Conservation (phyloP, 2,113 vertebrate species). For the Anguilla rostrata region DNA sequence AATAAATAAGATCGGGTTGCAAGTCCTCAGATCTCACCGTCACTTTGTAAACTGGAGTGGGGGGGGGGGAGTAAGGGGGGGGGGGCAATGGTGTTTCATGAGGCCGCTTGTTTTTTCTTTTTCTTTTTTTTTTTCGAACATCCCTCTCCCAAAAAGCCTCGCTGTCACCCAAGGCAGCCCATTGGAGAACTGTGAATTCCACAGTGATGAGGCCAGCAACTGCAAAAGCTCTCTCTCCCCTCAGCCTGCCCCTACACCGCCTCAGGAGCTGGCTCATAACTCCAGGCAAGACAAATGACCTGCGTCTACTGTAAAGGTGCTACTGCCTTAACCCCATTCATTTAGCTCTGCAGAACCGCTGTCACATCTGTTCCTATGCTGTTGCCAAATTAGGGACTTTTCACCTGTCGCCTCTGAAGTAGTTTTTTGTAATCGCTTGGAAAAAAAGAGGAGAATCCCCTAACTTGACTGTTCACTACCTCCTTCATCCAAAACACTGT, state of each 20-base stretch:
- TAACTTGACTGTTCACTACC: neutral
- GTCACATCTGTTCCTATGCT: neutral
- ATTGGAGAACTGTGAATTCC: slow-evolving; percentile 46
- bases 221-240: slow-evolving; percentile 30
- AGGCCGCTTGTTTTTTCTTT: slow-evolving; percentile 27
- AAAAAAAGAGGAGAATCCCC: neutral
- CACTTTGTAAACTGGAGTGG: slow-evolving; percentile 44
- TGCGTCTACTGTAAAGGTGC: neutral
- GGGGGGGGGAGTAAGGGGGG: neutral
- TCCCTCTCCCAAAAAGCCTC: slow-evolving; percentile 35
- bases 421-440: neutral
- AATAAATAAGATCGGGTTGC: slow-evolving; percentile 58
- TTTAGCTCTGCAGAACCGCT: neutral
- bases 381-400: no score
- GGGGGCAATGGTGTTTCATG: slow-evolving; percentile 20
- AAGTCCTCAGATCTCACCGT: slow-evolving; percentile 44
- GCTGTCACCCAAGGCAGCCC: slow-evolving; percentile 44
- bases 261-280: slow-evolving; percentile 35
- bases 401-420: neutral
- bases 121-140: slow-evolving; percentile 36
- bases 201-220: slow-evolving; percentile 48
- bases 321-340: neutral
- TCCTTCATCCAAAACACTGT: neutral
- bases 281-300: slow-evolving; percentile 34
- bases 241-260: slow-evolving; percentile 12